Evolutionary conservation across 92 coral and sea anemone species (phyloP), one percentile per base, ranked within the genome.

Genomic region (Actinostola sp.): DNA sequence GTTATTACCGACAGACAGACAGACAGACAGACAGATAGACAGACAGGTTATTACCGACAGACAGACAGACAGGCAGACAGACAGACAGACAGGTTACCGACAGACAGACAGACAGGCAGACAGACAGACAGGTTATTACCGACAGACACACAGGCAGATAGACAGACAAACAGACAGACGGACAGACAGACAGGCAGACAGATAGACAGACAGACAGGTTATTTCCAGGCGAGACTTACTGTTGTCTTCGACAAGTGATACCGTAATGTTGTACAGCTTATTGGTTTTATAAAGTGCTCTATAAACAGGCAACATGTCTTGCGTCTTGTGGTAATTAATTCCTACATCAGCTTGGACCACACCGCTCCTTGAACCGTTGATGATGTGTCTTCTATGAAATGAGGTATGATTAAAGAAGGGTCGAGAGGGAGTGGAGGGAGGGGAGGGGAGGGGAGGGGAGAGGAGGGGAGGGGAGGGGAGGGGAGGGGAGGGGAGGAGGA

Each of bases 201-300:
- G 21, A 48, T 8, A 21, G 54, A 48, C 3, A 21, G n/a, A 21
- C 3, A 3, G n/a, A 48, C 9, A 9, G 54, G n/a, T 8, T 48
- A 17, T n/a, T n/a, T 2, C 16, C 33, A 25, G 31, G 3, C 27
- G 3, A 48, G 9, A 44, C 84, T 72, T 84, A 88, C 93, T 62
- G 61, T 71, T 75, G 35, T 84, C 93, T 16, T 30, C 50, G 31
- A 88, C 52, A 35, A 78, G 85, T 27, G 71, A 78, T 7, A 85
- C 78, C 13, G 87, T 11, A 28, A 78, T 41, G 45, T 82, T 71
- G 23, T 78, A 77, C 61, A 92, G 85, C 56, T 44, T 75, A 36
- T 81, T 72, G 24, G 76, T 59, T 24, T 48, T 56, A 66, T 92
- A 85, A 23, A 92, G 75, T 24, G 92, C 93, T 30, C 78, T 74